phyloP scores from a whole-genome alignment of 1,140 invertebrate genomes.

The Sarcophaga bullata region DNA sequence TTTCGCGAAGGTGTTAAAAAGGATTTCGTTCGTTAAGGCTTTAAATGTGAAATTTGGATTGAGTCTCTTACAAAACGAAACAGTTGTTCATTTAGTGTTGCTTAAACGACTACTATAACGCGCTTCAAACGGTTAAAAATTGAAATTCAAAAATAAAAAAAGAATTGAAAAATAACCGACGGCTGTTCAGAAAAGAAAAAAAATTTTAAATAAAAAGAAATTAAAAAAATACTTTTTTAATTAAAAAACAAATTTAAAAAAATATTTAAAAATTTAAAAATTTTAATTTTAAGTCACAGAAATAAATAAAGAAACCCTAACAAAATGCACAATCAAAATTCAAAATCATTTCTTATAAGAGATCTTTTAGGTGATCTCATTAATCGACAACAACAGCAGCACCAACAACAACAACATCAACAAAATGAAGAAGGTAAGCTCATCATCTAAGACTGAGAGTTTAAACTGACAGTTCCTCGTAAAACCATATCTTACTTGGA shows the following conservation, averaged over 20 bases:
- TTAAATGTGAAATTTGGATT: not conserved
- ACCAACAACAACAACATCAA: slow-evolving; percentile 48
- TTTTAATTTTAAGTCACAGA: too few species aligned
- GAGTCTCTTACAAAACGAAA: not conserved
- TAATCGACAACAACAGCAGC: slow-evolving; percentile 67
- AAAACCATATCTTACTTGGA: too few species aligned
- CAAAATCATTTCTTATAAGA: slow-evolving; percentile 81
- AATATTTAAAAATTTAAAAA: not conserved
- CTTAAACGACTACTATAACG: not conserved
- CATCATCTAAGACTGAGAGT: too few species aligned
- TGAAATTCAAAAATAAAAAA: not conserved
- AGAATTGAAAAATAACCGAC: not conserved
- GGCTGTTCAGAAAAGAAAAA: not conserved
- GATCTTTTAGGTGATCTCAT: slow-evolving; percentile 81
- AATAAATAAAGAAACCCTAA: not conserved
- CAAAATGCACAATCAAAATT: slow-evolving; percentile 74
- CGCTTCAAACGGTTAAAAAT: not conserved
- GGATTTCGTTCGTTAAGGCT: slow-evolving; percentile 17
- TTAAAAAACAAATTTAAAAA: not conserved
- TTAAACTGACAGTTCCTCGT: too few species aligned
- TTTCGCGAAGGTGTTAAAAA: not conserved
- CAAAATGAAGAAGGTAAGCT: slow-evolving; percentile 27
- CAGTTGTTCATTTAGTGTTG: slow-evolving; percentile 21
- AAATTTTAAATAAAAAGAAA: not conserved
- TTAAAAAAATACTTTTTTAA: slow-evolving; percentile 1